A percentile compares a stretch with the other conserved stretches of the same genome.
These are phyloP conservation scores for Pachypanchax playfairii DNA, from an alignment of 2,113 vertebrate species.

Conservation along the genomic window DNA sequence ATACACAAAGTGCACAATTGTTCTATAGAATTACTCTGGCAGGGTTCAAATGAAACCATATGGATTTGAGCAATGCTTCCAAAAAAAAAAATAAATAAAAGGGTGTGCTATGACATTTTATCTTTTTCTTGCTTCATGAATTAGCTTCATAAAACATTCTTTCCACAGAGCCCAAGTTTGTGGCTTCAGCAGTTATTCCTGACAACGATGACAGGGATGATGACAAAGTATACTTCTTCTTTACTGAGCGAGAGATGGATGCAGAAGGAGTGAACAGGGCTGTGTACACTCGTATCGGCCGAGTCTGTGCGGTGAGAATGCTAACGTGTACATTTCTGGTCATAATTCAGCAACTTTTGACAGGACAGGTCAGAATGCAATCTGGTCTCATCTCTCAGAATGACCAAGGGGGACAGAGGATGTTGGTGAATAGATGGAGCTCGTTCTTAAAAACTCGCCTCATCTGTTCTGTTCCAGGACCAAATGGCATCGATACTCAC, in stretches of 20 bases:
- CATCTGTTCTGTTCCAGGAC: slow-evolving; percentile 91
- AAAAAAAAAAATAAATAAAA: background rate
- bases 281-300: slow-evolving; percentile 86
- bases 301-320: slow-evolving; percentile 89
- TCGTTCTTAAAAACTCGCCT: slow-evolving; percentile 94
- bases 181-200: slow-evolving; percentile 90
- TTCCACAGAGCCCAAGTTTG: slow-evolving; percentile 90
- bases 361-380: slow-evolving; percentile 8
- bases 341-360: background rate
- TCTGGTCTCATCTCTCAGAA: slow-evolving; percentile 79
- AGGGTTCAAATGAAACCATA: too few species aligned
- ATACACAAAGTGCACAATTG: too few species aligned
- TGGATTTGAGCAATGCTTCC: too few species aligned
- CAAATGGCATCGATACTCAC: slow-evolving; percentile 92
- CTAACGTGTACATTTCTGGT: background rate
- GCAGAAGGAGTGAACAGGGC: slow-evolving; percentile 82
- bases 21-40: too few species aligned
- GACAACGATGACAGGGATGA: slow-evolving; percentile 94
- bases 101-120: background rate
- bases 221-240: slow-evolving; percentile 97
- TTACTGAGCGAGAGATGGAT: slow-evolving; percentile 90
- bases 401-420: slow-evolving; percentile 92
- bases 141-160: slow-evolving; percentile 6
- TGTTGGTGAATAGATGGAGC: slow-evolving; percentile 95
- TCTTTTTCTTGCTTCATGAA: background rate